Evolutionary conservation across 1,140 invertebrate species (phyloP), one percentile per base, ranked within the genome.

Genomic region (Tetranychus cinnabarinus): DNA sequence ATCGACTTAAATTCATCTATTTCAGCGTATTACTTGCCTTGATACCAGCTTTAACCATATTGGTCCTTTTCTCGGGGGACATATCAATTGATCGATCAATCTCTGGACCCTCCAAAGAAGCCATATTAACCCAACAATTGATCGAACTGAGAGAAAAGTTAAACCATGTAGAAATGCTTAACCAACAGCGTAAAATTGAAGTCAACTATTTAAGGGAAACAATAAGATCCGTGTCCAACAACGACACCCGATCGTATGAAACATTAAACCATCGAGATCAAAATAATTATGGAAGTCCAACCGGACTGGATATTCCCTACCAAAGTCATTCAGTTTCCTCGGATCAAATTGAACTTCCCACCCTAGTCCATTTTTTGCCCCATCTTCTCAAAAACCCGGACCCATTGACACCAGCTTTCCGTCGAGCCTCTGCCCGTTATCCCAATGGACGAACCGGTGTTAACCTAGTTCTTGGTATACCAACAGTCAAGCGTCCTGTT

Each of bases 401-500:
- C 64, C 86, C 85, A 67, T 72, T 91, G 47, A 76, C 80, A 50
- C 86, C 89, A 7, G 81, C 82, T 8, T 87, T 82, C 48, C 63
- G 63, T 15, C 15, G 56, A 15, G 36, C 52, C 15, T 42, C 46
- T 35, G 35, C 58, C 47, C 33, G 33, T n/a, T 47, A 34, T 45
- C 37, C 35, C 15, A 56, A 56, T n/a, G 55, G 55, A 4, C 48
- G 47, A 46, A 23, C 36, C 6, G 31, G 35, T 33, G 82, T 83
- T 0, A 85, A 84, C 42, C 78, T 91, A 57, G 84, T 93, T 0
- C 75, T 95, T 34, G 90, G 87, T 15, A 77, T 85, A 37, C 90
- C 91, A 1, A 95, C 89, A 0, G 90, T 95, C 1, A 83, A 82
- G 66, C 75, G 90, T 55, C 85, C 88, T 62, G 83, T 86, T 63